Conservation (phyloP, 2,113 vertebrate species). For the Tetraodon nigroviridis region DNA sequence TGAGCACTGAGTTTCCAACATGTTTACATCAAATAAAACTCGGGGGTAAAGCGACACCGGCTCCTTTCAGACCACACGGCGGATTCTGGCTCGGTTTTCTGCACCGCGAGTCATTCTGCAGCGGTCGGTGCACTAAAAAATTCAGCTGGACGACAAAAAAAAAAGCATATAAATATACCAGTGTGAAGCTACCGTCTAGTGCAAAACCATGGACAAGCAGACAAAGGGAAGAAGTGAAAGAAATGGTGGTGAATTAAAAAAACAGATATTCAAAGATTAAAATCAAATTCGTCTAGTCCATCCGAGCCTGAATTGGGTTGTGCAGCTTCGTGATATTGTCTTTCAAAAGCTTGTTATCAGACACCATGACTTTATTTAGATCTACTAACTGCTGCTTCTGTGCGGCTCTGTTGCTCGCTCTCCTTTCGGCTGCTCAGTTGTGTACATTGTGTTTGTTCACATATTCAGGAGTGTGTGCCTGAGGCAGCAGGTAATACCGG, state of each 20-base stretch:
- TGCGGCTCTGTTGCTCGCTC: not conserved
- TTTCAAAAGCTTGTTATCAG: constrained; percentile 50
- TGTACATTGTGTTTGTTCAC: constrained; percentile 12
- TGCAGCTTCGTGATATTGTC: constrained; percentile 37
- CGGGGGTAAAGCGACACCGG: constrained; percentile 45
- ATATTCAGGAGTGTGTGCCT: not conserved
- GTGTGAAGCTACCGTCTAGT: not conserved
- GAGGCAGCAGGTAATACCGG: constrained; percentile 51
- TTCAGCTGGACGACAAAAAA: not conserved
- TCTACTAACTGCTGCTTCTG: constrained; percentile 21
- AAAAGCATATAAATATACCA: not conserved
- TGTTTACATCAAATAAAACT: constrained; percentile 68
- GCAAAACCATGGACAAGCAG: not conserved
- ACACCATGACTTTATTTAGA: constrained; percentile 46
- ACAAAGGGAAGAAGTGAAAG: not conserved
- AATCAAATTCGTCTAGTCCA: constrained; percentile 43
- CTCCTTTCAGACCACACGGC: constrained; percentile 48
- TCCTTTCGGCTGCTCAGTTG: not conserved
- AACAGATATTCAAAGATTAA: constrained; percentile 21
- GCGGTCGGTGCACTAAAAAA: constrained; percentile 12
- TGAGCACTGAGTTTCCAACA: constrained; percentile 44
- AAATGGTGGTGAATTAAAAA: constrained; percentile 16
- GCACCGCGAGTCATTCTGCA: constrained; percentile 10
- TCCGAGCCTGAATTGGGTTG: constrained; percentile 34
- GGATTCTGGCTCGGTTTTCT: constrained; percentile 27